These are phyloP conservation scores for Equus przewalskii DNA, from an alignment of 2,113 vertebrate species.

Conservation along the genomic window DNA sequence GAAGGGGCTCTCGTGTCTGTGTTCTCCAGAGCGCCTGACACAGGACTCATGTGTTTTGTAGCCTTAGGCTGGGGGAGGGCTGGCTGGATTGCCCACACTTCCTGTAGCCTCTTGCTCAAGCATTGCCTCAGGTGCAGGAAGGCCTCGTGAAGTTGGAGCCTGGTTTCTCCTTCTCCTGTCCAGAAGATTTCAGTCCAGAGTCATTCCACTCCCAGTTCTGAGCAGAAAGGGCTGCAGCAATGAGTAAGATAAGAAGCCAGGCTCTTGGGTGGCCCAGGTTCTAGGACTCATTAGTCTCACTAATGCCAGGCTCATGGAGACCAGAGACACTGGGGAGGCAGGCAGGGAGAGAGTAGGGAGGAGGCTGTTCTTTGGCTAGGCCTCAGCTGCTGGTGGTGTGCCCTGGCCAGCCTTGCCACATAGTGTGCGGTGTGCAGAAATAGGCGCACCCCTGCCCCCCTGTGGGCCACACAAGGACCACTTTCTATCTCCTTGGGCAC, in stretches of 20 bases:
- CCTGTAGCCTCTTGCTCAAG: background rate
- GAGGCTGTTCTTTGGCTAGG: background rate
- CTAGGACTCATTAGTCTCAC: background rate
- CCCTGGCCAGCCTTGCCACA: background rate
- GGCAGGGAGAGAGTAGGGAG: too few relatives aligned
- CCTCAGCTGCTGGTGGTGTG: background rate
- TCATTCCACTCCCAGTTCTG: too few relatives aligned
- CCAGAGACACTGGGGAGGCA: background rate
- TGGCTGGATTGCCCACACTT: background rate
- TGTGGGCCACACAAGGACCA: background rate
- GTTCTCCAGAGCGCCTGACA: background rate
- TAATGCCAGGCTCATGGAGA: background rate
- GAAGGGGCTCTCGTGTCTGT: background rate
- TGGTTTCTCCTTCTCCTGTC: background rate
- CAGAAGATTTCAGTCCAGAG: background rate
- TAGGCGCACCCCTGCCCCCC: background rate
- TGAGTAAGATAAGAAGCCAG: background rate
- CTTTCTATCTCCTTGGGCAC: background rate
- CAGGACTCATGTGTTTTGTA: background rate
- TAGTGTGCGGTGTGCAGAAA: background rate
- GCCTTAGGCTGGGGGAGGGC: background rate
- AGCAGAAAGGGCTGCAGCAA: background rate
- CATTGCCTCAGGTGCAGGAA: background rate
- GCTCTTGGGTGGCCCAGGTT: background rate
- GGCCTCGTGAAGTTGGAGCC: background rate